Evolutionary conservation across 2,113 vertebrate species (phyloP).

Genomic region (Tor tambroides): DNA sequence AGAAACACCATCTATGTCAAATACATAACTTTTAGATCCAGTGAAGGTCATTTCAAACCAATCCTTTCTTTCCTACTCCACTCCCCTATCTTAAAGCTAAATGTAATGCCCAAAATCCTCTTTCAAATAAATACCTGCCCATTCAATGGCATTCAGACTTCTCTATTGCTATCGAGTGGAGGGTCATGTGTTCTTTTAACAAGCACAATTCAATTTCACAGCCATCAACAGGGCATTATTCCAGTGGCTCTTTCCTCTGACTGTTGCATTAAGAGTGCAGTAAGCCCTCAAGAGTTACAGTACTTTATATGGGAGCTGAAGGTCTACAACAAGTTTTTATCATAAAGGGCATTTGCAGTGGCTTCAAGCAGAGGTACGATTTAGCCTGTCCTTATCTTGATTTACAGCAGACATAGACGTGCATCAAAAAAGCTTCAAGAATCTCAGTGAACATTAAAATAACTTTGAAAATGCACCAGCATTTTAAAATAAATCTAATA

Average conservation of each 20-base stretch:
- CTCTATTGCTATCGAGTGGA: conserved; percentile 17
- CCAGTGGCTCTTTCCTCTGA: conserved; percentile 16
- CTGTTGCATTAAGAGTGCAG: conserved; percentile 22
- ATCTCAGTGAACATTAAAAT: background rate
- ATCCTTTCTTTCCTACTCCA: background rate
- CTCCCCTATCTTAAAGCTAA: background rate
- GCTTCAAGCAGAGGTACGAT: background rate
- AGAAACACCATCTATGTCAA: background rate
- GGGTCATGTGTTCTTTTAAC: conserved; percentile 30
- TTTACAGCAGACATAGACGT: background rate
- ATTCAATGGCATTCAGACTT: conserved; percentile 4
- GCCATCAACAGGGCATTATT: conserved; percentile 41
- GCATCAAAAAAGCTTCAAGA: background rate
- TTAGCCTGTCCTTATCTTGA: background rate
- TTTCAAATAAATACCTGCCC: background rate
- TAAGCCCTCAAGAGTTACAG: conserved; percentile 28
- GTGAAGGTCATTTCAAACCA: background rate
- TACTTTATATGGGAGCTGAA: conserved; percentile 4
- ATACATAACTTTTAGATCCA: background rate
- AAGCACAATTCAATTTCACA: conserved; percentile 44
- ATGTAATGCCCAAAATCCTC: conserved; percentile 5
- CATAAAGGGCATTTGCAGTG: background rate
- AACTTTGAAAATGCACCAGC: background rate
- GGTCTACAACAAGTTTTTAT: conserved; percentile 10
- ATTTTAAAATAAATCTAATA: background rate